phyloP scores from a whole-genome alignment of 2,888 invertebrate genomes.

The Coleophora flavipennella region DNA sequence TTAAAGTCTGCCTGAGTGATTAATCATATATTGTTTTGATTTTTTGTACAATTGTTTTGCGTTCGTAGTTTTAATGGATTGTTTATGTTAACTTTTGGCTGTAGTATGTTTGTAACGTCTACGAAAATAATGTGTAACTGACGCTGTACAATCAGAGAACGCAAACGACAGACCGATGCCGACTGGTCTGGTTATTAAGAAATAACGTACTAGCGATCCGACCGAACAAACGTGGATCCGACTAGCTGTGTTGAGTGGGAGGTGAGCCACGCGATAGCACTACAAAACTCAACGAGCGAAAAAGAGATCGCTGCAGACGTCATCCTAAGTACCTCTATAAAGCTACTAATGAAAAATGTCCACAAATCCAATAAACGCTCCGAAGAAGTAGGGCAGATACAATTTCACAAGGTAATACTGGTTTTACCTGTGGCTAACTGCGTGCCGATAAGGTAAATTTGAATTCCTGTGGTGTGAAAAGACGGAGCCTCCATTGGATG shows the following conservation, averaged over 20 bases:
- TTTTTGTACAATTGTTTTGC: conserved; percentile 5
- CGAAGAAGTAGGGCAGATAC: conserved; percentile 25
- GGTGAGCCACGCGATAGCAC: conserved; percentile 43
- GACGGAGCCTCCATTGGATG: conserved; percentile 45
- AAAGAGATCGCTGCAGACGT: conserved; percentile 39
- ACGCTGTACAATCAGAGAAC: conserved; percentile 33
- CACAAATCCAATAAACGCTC: conserved; percentile 34
- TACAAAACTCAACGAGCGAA: conserved; percentile 26
- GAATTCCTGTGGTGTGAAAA: conserved; percentile 66
- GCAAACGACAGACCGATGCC: conserved; percentile 55
- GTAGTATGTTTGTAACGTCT: conserved; percentile 17
- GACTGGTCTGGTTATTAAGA: conserved; percentile 57
- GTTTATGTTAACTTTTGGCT: conserved; percentile 7
- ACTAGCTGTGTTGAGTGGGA: conserved; percentile 50
- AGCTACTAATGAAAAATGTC: conserved; percentile 50
- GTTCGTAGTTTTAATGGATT: conserved; percentile 12
- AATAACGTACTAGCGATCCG: conserved; percentile 40
- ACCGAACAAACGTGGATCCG: conserved; percentile 21
- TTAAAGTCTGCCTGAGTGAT: conserved; percentile 9
- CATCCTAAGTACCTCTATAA: conserved; percentile 51
- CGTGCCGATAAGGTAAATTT: conserved; percentile 64
- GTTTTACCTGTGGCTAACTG: conserved; percentile 61
- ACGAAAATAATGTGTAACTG: conserved; percentile 22
- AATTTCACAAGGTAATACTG: conserved; percentile 50
- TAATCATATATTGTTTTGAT: conserved; percentile 3